Conservation (phyloP, 1,140 invertebrate species). For the Drosophila equinoxialis region DNA sequence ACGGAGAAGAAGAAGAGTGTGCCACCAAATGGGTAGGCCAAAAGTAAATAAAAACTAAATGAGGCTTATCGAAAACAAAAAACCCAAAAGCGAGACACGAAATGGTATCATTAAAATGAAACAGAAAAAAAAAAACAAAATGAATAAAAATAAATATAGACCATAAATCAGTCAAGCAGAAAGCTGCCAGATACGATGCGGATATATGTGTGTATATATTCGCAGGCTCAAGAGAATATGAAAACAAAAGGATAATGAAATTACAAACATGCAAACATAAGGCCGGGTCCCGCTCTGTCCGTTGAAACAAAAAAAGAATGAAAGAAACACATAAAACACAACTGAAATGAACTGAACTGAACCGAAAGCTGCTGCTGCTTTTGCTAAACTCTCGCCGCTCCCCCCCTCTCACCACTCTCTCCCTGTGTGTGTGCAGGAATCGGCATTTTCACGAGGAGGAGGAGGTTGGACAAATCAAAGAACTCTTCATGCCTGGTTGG, state of each 20-base stretch:
- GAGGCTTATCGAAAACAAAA: constrained; percentile 65
- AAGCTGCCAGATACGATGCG: constrained; percentile 60
- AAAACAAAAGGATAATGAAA: constrained; percentile 69
- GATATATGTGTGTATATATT: constrained; percentile 17
- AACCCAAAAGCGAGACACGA: constrained; percentile 23
- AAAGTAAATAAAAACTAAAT: constrained; percentile 74
- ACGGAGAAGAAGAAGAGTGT: constrained; percentile 6
- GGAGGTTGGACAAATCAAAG: constrained; percentile 66
- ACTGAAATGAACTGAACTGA: constrained; percentile 30
- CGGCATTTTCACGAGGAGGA: neutral
- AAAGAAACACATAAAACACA: constrained; percentile 43
- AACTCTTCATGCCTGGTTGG: constrained; percentile 63
- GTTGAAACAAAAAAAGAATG: constrained; percentile 25
- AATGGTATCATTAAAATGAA: constrained; percentile 55
- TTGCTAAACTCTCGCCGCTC: too few relatives aligned
- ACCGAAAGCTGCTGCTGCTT: constrained; percentile 2
- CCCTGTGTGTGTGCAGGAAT: neutral
- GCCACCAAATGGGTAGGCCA: constrained; percentile 14
- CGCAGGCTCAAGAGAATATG: constrained; percentile 15
- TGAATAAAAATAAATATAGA: constrained; percentile 68
- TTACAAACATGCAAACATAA: constrained; percentile 58
- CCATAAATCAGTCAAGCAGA: constrained; percentile 75
- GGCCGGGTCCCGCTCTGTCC: neutral
- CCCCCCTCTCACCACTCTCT: too few relatives aligned
- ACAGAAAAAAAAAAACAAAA: constrained; percentile 52